Conservation (phyloP, 2,113 vertebrate genomes). For the Heterocephalus glaber region DNA sequence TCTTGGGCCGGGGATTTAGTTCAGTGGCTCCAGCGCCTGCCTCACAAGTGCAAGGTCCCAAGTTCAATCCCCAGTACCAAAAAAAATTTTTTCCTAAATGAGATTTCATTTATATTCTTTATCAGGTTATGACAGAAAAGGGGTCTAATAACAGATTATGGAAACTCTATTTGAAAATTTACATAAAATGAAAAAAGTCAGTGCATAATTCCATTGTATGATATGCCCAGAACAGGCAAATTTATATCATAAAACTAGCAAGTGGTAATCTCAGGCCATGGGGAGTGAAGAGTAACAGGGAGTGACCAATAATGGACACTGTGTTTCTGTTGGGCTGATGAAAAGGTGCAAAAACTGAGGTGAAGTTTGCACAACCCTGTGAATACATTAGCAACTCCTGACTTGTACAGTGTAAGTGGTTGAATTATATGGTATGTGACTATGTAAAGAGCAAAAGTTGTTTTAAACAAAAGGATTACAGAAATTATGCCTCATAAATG, state of each 20-base stretch:
- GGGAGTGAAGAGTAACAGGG: neutral
- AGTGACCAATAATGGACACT: no score
- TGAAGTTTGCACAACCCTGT: neutral
- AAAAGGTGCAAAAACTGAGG: neutral
- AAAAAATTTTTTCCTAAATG: neutral
- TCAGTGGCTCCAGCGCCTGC: no score
- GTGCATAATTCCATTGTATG: neutral
- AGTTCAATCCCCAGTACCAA: no score
- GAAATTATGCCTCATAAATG: slow-evolving; percentile 67
- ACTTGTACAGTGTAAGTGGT: neutral
- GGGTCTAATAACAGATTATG: slow-evolving; percentile 43
- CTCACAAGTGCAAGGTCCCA: no score
- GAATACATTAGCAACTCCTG: neutral
- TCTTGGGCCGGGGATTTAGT: no score
- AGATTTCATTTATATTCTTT: neutral
- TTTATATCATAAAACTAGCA: neutral
- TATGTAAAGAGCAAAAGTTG: slow-evolving; percentile 64
- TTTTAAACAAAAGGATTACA: slow-evolving; percentile 63
- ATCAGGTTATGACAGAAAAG: slow-evolving; percentile 58
- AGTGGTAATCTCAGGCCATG: neutral
- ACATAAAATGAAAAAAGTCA: neutral
- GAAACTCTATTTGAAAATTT: slow-evolving; percentile 67
- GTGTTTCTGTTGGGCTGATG: neutral
- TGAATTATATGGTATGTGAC: neutral
- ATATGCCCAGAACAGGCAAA: neutral